These are phyloP conservation scores for Hirudo medicinalis DNA, from an alignment of 1,140 invertebrate species.

Conservation along the genomic window DNA sequence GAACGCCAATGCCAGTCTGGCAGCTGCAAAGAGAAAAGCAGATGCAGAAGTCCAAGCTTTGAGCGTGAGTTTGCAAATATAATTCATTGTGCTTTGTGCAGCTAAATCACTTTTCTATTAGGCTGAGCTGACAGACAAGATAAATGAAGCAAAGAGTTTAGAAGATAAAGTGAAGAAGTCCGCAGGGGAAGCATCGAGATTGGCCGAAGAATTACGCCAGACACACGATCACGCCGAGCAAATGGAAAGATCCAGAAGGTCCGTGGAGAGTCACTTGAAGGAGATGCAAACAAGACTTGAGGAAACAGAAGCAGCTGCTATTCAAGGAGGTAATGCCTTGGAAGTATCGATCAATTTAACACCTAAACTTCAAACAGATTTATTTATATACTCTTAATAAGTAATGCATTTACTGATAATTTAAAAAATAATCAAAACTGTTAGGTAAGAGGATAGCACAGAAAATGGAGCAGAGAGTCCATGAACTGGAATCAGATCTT, in stretches of 20 bases:
- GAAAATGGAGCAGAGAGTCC: conserved; percentile 39
- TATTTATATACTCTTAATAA: neutral
- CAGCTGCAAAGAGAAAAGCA: conserved; percentile 60
- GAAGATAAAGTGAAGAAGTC: conserved; percentile 93
- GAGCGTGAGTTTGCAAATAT: neutral
- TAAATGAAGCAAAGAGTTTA: conserved; percentile 83
- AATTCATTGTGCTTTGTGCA: conserved; percentile 44
- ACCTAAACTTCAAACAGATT: neutral
- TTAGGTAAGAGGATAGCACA: conserved; percentile 62
- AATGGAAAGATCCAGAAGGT: conserved; percentile 88
- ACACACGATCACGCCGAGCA: conserved; percentile 92
- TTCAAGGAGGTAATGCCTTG: conserved; percentile 43
- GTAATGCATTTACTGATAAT: neutral
- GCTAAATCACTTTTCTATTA: conserved; percentile 88
- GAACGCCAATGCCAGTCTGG: conserved; percentile 61
- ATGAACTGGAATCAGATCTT: conserved; percentile 85
- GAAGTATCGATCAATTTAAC: neutral
- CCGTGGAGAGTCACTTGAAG: conserved; percentile 86
- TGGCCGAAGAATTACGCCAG: conserved; percentile 80
- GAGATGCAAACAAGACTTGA: conserved; percentile 56
- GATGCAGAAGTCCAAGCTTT: conserved; percentile 11
- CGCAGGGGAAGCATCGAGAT: conserved; percentile 83
- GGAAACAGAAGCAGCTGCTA: conserved; percentile 14
- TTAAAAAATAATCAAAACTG: neutral
- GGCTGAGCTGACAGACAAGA: conserved; percentile 36